phyloP scores from a whole-genome alignment of 2,888 invertebrate genomes.

The Pteria penguin region DNA sequence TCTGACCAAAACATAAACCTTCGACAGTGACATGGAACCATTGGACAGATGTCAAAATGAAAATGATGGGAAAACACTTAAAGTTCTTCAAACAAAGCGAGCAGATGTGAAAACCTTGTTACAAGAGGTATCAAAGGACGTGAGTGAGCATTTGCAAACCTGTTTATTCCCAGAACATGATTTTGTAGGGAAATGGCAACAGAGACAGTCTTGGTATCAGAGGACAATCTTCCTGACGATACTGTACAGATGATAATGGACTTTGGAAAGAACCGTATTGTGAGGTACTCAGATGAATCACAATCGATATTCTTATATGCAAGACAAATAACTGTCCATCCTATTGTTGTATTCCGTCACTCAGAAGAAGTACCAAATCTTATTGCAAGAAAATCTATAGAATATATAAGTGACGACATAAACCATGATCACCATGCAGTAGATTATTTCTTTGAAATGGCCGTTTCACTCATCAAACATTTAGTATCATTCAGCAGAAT shows the following conservation, averaged over 20 bases:
- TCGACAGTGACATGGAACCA: conserved; percentile 45
- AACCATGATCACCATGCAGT: no score
- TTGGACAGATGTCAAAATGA: conserved; percentile 45
- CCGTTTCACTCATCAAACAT: no score
- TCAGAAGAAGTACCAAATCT: conserved; percentile 28
- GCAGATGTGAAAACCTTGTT: conserved; percentile 33
- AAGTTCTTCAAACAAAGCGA: conserved; percentile 32
- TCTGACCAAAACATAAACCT: no score
- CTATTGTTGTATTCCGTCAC: conserved; percentile 44
- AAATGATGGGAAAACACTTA: conserved; percentile 41
- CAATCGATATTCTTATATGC: conserved; percentile 37
- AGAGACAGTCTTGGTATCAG: conserved; percentile 43
- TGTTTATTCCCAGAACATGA: conserved; percentile 42
- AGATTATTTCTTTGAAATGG: no score
- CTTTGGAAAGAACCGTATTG: conserved; percentile 42
- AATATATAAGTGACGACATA: no score
- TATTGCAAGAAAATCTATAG: conserved; percentile 28
- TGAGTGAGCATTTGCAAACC: conserved; percentile 36
- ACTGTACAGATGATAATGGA: conserved; percentile 43
- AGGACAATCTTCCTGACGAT: conserved; percentile 42
- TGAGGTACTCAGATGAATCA: conserved; percentile 44
- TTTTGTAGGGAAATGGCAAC: conserved; percentile 48
- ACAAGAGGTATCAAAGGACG: conserved; percentile 41
- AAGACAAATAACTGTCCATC: conserved; percentile 43
- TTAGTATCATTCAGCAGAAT: no score